Percentiles rank a stretch among this genome's conserved stretches.
These are phyloP conservation scores for Dolichoris vasculosae DNA, from an alignment of 1,140 invertebrate species.

Conservation along the genomic window DNA sequence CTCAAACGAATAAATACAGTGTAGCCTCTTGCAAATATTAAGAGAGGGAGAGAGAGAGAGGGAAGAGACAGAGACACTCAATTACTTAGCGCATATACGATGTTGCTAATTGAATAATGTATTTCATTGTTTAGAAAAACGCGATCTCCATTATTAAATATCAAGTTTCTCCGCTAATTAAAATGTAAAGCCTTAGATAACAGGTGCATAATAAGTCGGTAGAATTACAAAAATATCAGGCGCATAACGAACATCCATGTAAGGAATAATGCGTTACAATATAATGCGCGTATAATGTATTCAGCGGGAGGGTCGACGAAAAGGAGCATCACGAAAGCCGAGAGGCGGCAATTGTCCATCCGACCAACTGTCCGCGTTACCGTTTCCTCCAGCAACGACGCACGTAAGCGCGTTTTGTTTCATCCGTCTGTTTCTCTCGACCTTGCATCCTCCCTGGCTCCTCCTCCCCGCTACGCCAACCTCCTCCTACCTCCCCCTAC, in stretches of 20 bases:
- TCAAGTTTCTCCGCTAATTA: not conserved
- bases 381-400: not conserved
- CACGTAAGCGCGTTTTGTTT: constrained; percentile 6
- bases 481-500: not conserved
- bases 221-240: not conserved
- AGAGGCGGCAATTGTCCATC: constrained; percentile 20
- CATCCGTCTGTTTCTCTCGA: not conserved
- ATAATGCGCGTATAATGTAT: not conserved
- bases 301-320: too few relatives aligned
- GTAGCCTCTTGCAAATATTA: too few relatives aligned
- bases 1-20: too few relatives aligned
- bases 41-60: too few relatives aligned
- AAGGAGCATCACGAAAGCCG: not conserved
- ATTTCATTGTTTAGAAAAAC: not conserved
- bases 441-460: not conserved
- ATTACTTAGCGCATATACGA: not conserved
- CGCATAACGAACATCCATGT: not conserved
- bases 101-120: not conserved
- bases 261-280: not conserved
- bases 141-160: not conserved
- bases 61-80: not conserved
- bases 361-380: constrained; percentile 22
- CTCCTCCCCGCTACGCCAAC: not conserved
- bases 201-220: not conserved
- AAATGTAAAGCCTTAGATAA: too few relatives aligned